phyloP scores from a whole-genome alignment of 2,113 vertebrate genomes.

The Smithornis capensis region DNA sequence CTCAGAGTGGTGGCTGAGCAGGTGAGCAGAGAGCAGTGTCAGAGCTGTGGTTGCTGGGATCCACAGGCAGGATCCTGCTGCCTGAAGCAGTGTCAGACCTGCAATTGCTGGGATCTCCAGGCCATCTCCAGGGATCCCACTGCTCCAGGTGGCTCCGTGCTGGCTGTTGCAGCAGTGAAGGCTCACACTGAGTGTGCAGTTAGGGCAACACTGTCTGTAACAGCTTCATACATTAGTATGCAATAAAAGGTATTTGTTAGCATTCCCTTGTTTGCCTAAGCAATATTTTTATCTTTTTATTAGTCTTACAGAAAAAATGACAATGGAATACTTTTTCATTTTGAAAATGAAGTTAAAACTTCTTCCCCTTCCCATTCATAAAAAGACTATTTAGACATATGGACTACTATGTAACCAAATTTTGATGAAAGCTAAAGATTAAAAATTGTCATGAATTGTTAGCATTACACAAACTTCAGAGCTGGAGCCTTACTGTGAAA shows the following conservation, averaged over 20 bases:
- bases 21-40: neutral
- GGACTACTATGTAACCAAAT: neutral
- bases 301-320: neutral
- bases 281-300: neutral
- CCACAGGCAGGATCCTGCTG: accelerated
- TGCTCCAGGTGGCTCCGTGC: neutral
- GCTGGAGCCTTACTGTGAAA: neutral
- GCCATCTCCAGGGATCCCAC: neutral
- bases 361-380: neutral
- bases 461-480: neutral
- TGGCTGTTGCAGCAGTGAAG: neutral
- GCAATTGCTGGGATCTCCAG: too few relatives aligned
- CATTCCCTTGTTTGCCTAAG: neutral
- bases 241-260: neutral
- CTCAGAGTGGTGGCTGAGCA: accelerated
- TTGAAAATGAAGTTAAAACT: neutral
- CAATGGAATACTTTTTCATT: neutral
- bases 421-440: neutral
- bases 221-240: accelerated
- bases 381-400: neutral
- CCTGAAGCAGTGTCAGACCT: neutral
- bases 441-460: neutral
- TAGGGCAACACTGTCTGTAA: neutral
- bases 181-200: accelerated
- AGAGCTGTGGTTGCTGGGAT: neutral